Evolutionary conservation across 2,888 invertebrate species (phyloP), one percentile per base, ranked within the genome.

Genomic region (Agrilus cyanescens): DNA sequence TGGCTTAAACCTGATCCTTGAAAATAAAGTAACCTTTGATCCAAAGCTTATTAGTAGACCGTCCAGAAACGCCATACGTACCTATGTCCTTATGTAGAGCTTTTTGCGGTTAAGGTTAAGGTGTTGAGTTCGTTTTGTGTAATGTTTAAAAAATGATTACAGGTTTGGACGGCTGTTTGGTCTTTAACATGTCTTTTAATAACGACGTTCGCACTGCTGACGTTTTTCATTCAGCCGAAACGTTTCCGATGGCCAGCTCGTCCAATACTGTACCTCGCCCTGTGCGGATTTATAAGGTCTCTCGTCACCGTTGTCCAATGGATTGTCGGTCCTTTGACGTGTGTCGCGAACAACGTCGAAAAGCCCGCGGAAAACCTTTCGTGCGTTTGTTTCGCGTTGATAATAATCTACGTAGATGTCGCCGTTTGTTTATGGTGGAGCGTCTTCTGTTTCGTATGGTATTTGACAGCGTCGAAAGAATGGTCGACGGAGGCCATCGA

Each of bases 401-500:
- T 62, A 7, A 48, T 59, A 5, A 55, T 59, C 59, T 89, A 86
- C 68, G 78, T 87, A 58, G 82, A 83, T 29, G 67, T 88, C 57
- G 84, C 86, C 38, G 82, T 83, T 45, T 79, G 82, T 56, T 76
- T 85, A 46, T 89, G 93, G 90, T 90, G 91, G 81, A 78, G 87
- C 3, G 81, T 89, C 53, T 78, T 93, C 40, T 85, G 88, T 47
- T 75, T 89, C 38, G 88, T 90, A 43, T 93, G 91, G 85, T 86
- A 88, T 59, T 72, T 93, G 38, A 86, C 89, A 4, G 89, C 91
- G 0, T 85, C 87, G 35, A 84, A 89, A 61, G 89, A 91, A 61
- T 93, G 93, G 93, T 88, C 89, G 18, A 87, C 88, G 44, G 93
- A 93, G 66, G 89, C 90, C 2, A 75, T 93, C 40, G 89, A 89